A percentile compares a stretch with the other conserved stretches of the same genome.
Conservation (phyloP, 2,113 vertebrate genomes). For the Thamnophis sirtalis region DNA sequence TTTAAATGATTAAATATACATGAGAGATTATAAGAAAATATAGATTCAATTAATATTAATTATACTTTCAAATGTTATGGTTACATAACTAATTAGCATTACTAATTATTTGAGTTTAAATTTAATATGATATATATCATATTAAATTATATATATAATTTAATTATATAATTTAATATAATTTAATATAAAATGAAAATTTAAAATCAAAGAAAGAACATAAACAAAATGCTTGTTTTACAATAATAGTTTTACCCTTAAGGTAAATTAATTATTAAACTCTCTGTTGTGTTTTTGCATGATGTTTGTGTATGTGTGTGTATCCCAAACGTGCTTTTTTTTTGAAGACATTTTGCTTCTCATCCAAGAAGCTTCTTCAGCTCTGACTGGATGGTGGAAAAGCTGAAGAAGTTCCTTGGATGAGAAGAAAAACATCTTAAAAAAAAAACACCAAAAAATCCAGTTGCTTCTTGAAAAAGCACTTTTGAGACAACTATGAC, state of each 20-base stretch:
- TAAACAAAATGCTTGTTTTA: neutral
- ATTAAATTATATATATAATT: no score
- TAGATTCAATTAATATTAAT: neutral
- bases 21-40: neutral
- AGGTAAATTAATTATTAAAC: neutral
- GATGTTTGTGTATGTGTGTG: neutral
- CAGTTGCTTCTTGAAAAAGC: no score
- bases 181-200: neutral
- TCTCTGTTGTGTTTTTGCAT: neutral
- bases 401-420: no score
- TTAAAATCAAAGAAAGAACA: neutral
- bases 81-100: neutral
- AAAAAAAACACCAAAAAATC: no score
- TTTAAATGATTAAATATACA: neutral
- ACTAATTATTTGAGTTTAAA: neutral
- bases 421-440: no score
- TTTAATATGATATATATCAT: no score
- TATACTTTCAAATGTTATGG: neutral
- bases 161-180: neutral
- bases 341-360: no score
- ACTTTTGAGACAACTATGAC: no score
- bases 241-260: neutral
- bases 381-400: no score
- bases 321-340: no score
- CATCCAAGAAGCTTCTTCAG: no score